These are phyloP conservation scores for Tipula helvola DNA, from an alignment of 2,888 invertebrate species.

Conservation along the genomic window DNA sequence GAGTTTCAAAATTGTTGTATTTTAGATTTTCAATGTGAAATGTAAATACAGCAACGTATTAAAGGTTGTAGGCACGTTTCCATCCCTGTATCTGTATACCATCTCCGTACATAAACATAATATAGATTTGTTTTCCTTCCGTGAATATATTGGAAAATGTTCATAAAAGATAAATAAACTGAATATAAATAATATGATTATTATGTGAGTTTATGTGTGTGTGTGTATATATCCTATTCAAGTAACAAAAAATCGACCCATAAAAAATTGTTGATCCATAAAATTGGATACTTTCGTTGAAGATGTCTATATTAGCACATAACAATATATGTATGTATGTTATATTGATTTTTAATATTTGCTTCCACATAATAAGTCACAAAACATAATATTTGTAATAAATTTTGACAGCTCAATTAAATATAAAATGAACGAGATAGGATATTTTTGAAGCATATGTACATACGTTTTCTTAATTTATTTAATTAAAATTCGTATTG, in stretches of 20 bases:
- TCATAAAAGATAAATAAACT: background rate
- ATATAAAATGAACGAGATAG: too few species aligned
- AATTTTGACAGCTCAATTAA: too few species aligned
- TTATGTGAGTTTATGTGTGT: background rate
- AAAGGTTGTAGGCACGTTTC: background rate
- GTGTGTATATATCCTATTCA: background rate
- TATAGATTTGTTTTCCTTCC: background rate
- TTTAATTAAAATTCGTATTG: too few species aligned
- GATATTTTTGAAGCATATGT: too few species aligned
- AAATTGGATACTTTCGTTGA: background rate
- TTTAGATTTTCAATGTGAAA: background rate
- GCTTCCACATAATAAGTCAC: too few species aligned
- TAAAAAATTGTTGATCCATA: background rate
- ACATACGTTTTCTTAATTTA: too few species aligned
- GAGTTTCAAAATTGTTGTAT: background rate
- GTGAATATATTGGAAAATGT: background rate
- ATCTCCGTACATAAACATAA: background rate
- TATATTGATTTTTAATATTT: background rate
- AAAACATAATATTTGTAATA: too few species aligned
- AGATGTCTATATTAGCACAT: background rate
- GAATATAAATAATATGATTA: background rate
- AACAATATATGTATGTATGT: background rate
- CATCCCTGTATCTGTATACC: background rate
- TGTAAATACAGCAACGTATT: background rate
- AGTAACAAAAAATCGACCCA: background rate